Evolutionary conservation across 1,140 invertebrate species (phyloP).

Genomic region (Pogonus chalceus): DNA sequence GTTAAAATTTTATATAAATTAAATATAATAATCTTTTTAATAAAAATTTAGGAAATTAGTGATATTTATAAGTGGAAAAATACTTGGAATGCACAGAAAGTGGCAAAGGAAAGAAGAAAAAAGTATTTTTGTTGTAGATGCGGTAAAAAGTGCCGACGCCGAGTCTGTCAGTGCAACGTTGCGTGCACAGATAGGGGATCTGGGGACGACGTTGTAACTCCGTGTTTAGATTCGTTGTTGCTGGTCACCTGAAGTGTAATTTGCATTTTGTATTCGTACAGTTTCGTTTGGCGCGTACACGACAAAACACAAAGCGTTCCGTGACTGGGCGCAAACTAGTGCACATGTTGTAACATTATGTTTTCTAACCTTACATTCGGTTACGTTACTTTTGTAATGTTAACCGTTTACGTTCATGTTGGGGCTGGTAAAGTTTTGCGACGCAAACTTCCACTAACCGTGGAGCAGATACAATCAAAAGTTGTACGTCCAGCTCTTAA

Average conservation of each 20-base stretch:
- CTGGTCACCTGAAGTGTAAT: conserved; percentile 4
- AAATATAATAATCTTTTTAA: no score
- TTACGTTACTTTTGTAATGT: neutral
- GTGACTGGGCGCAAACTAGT: neutral
- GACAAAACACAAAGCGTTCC: neutral
- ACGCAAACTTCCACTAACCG: no score
- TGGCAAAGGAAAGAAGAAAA: no score
- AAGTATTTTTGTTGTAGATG: no score
- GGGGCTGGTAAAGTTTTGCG: neutral
- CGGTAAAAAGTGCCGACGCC: no score
- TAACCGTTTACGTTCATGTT: neutral
- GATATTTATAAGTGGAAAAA: no score
- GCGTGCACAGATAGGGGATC: neutral
- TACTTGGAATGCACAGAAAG: no score
- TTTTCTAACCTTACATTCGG: no score
- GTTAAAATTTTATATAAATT: no score
- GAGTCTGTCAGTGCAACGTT: neutral
- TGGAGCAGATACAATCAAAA: neutral
- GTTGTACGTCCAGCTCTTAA: neutral
- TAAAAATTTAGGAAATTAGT: no score
- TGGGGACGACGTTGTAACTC: conserved; percentile 1
- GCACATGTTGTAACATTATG: no score
- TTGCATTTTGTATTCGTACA: conserved; percentile 4
- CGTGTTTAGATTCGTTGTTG: conserved; percentile 6
- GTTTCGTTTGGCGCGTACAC: neutral